Percentiles rank a stretch among this genome's conserved stretches.
Evolutionary conservation across 2,113 vertebrate species (phyloP).

Genomic region (Lepus americanus): DNA sequence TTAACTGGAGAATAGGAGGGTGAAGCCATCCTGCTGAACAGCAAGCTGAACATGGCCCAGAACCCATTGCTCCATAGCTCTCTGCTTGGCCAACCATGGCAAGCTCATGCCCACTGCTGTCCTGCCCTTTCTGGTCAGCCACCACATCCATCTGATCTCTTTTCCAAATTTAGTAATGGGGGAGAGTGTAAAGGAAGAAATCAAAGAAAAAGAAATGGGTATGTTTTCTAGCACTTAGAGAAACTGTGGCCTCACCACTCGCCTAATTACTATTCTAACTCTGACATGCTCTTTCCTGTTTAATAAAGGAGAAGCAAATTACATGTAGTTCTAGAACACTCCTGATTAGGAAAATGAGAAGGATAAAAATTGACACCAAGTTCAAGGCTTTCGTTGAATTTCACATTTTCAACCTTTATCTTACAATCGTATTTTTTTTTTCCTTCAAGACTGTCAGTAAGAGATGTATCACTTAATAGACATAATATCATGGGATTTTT

Average conservation of each 20-base stretch:
- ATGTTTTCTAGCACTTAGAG: neutral
- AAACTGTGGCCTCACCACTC: neutral
- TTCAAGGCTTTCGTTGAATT: neutral
- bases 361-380: neutral
- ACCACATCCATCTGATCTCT: neutral
- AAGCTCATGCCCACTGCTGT: fast-evolving
- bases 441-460: neutral
- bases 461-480: neutral
- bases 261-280: neutral
- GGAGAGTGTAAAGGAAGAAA: neutral
- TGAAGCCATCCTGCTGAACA: neutral
- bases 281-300: neutral
- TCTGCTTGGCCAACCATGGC: fast-evolving
- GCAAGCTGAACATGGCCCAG: neutral
- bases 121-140: neutral
- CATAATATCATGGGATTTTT: neutral
- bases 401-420: neutral
- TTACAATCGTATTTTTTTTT: neutral
- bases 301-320: neutral
- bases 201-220: neutral
- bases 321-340: neutral
- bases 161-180: neutral
- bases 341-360: neutral
- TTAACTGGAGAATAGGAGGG: neutral
- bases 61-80: neutral